Base-by-base conservation (phyloP, 2,888 invertebrate genomes). In the Amblyjoppa proteus region DNA sequence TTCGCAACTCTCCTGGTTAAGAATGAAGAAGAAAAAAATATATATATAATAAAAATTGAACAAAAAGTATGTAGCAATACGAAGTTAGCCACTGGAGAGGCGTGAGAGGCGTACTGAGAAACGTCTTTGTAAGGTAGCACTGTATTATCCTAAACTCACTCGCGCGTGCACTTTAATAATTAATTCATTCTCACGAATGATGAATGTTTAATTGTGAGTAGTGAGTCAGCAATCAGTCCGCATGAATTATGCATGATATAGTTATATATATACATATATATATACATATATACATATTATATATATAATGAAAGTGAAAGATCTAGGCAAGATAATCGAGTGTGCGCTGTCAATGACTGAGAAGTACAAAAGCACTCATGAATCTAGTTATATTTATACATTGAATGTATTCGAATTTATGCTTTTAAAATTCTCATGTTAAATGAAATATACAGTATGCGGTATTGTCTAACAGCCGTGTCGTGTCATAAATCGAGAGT, bases 321-420 rank as follows among this genome's bases (percentile, higher is more conserved):
- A 82, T 84, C 76, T 83, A 87, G 75, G 58, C 56, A 74, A 81
- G 56, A 84, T 84, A 84, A 84, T 89, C 90, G 91, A 91, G 90
- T 91, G 90, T 91, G 90, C 88, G 90, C 91, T 91, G 89, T 92
- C 90, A 90, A 92, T 92, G 92, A 93, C 92, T 92, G 91, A 92
- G 89, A 89, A 93, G 93, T 93, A 93, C 93, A 93, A 93, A 89
- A 92, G 84, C 92, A 92, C 91, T 92, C 90, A 88, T 90, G 90
- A 89, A 91, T 92, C 89, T 92, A 92, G 89, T 90, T 92, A 90
- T 93, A 93, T 92, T 92, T 93, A 92, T 92, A 93, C 86, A 91
- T 90, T 88, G 85, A 89, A 90, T 91, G 90, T 92, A 92, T 91
- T 93, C 90, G 85, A 90, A 89, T 81, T 84, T 86, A 90, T 91